Evolutionary conservation across 2,888 invertebrate genomes (phyloP).

Genomic region (Danaus chrysippus): DNA sequence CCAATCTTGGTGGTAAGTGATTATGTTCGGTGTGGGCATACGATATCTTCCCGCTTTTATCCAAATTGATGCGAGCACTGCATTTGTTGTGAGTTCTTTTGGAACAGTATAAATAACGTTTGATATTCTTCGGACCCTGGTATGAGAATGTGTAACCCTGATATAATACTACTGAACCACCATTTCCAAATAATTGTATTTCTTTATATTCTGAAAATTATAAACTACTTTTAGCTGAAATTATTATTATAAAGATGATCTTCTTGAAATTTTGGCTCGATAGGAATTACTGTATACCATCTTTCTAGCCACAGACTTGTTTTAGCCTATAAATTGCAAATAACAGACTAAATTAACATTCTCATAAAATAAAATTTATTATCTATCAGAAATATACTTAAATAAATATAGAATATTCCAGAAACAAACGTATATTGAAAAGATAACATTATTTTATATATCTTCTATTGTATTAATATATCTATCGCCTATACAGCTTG

Average conservation of each 20-base stretch:
- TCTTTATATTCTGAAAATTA: not conserved
- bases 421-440: no score
- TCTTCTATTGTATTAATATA: no score
- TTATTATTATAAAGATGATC: not conserved
- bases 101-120: slow-evolving; percentile 31
- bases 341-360: no score
- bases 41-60: slow-evolving; percentile 25
- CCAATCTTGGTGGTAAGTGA: slow-evolving; percentile 25
- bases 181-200: slow-evolving; percentile 6
- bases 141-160: slow-evolving; percentile 36
- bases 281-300: no score
- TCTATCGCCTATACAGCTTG: slow-evolving; percentile 23
- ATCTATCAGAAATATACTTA: no score
- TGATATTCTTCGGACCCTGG: slow-evolving; percentile 31
- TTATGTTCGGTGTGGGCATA: slow-evolving; percentile 36
- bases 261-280: no score
- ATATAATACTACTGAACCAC: slow-evolving; percentile 32
- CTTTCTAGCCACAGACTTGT: no score
- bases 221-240: not conserved
- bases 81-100: slow-evolving; percentile 27
- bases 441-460: no score
- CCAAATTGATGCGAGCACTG: slow-evolving; percentile 32
- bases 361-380: no score
- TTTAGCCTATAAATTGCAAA: no score
- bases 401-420: no score